Base-by-base conservation (phyloP, 2,888 invertebrate species). In the Caenorhabditis sp. region DNA sequence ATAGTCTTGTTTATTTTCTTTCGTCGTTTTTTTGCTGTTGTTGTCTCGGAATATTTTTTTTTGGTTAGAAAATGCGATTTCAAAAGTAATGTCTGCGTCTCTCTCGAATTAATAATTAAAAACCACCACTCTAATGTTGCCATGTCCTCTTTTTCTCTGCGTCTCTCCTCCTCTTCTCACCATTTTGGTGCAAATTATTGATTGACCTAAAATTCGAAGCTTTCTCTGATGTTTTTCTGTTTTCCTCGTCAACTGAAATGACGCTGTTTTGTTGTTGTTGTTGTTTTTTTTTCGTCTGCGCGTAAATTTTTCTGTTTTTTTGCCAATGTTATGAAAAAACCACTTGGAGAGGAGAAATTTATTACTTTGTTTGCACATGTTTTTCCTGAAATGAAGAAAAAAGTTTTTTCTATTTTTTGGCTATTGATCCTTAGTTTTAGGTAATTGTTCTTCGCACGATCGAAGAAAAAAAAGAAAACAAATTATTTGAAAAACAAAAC, bases 311-410 rank as follows among this genome's bases (percentile, higher is more conserved):
- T 54, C 3, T 26, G 26, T 14, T 31, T 4, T 31, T 31, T 31
- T 6, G 31, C 10, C 4, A 31, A 31, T 31, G 10, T 31, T 6
- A 10, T 6, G 10, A 31, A 31, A 31, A 31, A 31, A 31, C 4
- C 10, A 31, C 31, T 31, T 31, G 31, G n/a, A n/a, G n/a, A 31
- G 31, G 10, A 10, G 31, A 31, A 10, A 31, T 31, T 31, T 31
- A 31, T 31, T 31, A 31, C 31, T 31, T 31, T 31, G 31, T 31
- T 31, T 31, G 31, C 31, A 31, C 31, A 31, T 4, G 10, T 31
- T 31, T 31, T n/a, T n/a, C 61, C 61, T 57, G 50, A 66, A 67
- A 67, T 62, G 62, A 62, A 57, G 51, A 67, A 67, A 66, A 53
- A 31, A 10, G 31, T 31, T 31, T 31, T 31, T n/a, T n/a, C n/a